Conservation (phyloP, 2,113 vertebrate species). For the Rana temporaria region DNA sequence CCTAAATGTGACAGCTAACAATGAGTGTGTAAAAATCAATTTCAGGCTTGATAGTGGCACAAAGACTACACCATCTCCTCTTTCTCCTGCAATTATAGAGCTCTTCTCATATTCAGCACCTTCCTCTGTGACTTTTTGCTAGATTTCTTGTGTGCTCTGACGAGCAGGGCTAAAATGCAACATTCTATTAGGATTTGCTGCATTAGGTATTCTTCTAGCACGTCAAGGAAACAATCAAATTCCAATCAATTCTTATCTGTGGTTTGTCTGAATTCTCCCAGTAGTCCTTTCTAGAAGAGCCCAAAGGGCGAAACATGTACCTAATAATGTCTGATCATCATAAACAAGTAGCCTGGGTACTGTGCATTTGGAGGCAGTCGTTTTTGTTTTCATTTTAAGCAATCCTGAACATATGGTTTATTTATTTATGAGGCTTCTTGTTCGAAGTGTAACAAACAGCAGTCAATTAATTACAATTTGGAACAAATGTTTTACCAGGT, state of each 20-base stretch:
- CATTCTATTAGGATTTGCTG: constrained; percentile 25
- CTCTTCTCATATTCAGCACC: background rate
- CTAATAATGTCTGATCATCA: constrained; percentile 29
- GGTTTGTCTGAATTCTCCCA: constrained; percentile 36
- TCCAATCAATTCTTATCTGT: constrained; percentile 42
- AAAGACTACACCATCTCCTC: background rate
- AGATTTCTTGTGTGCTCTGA: constrained; percentile 17
- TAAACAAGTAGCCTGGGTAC: background rate
- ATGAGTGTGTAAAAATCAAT: background rate
- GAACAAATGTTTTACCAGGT: too few species aligned
- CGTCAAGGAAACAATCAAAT: constrained; percentile 38
- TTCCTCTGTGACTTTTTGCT: constrained; percentile 9
- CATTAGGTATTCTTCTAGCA: constrained; percentile 39
- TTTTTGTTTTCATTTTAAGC: background rate
- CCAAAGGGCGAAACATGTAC: constrained; percentile 31
- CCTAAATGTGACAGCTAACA: background rate
- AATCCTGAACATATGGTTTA: background rate
- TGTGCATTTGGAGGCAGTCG: background rate
- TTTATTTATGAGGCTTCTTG: background rate
- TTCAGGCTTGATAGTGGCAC: constrained; percentile 16
- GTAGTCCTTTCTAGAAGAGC: constrained; percentile 26
- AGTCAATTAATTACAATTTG: background rate
- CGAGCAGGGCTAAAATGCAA: constrained; percentile 16
- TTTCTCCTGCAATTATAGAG: constrained; percentile 5
- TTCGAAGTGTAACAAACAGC: background rate